These are phyloP conservation scores for Chelon labrosus DNA, from an alignment of 2,797 vertebrate species.

Conservation along the genomic window DNA sequence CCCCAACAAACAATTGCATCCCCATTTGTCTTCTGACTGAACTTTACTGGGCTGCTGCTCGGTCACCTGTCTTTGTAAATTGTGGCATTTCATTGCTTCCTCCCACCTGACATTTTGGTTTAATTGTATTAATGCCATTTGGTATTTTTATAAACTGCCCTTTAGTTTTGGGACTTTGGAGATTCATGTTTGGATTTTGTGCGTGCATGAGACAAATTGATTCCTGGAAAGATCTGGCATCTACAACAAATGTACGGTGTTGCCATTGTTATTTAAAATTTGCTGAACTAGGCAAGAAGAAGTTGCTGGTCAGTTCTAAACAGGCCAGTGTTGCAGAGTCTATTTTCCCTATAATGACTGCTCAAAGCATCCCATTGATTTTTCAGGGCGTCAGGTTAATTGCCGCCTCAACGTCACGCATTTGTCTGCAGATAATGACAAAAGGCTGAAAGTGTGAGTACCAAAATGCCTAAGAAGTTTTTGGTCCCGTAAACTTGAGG, in stretches of 20 bases:
- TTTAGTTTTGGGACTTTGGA: neutral
- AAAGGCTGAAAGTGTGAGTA: slow-evolving; percentile 5
- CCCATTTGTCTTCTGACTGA: neutral
- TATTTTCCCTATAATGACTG: slow-evolving; percentile 54
- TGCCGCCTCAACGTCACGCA: slow-evolving; percentile 45
- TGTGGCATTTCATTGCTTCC: slow-evolving; percentile 36
- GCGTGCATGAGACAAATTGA: neutral
- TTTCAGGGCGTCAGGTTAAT: slow-evolving; percentile 71
- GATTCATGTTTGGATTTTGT: neutral
- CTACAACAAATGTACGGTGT: too few relatives aligned
- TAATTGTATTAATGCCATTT: slow-evolving; percentile 37
- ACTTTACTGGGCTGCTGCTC: neutral
- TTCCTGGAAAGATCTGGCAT: neutral
- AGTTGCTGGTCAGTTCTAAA: slow-evolving; percentile 14
- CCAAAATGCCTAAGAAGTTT: slow-evolving; percentile 38
- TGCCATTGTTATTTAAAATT: too few relatives aligned
- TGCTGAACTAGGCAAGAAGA: neutral
- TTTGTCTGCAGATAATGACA: slow-evolving; percentile 38
- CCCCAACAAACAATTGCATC: slow-evolving; percentile 26
- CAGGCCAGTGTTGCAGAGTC: slow-evolving; percentile 42
- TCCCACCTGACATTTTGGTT: slow-evolving; percentile 37
- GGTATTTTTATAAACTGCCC: slow-evolving; percentile 30
- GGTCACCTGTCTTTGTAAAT: slow-evolving; percentile 21
- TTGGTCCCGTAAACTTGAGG: slow-evolving; percentile 30
- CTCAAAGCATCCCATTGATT: slow-evolving; percentile 68